Evolutionary conservation across 1,140 invertebrate genomes (phyloP).

Genomic region (Argopecten irradians): DNA sequence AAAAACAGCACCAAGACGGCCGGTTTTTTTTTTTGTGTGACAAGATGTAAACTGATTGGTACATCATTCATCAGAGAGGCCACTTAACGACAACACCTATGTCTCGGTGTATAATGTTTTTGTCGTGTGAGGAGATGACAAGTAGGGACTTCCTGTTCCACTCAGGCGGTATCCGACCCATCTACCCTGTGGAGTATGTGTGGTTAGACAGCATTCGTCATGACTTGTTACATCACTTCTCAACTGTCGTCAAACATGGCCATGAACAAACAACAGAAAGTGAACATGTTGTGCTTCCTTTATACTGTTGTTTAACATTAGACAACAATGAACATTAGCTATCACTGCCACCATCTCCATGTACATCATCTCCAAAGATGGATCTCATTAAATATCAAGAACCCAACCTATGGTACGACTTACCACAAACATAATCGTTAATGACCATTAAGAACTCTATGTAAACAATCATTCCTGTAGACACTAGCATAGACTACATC

Average conservation of each 20-base stretch:
- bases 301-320: too few relatives aligned
- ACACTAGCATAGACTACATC: too few relatives aligned
- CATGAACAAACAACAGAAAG: not conserved
- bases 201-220: not conserved
- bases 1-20: not conserved
- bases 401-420: too few relatives aligned
- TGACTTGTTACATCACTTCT: not conserved
- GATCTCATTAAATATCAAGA: too few relatives aligned
- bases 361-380: too few relatives aligned
- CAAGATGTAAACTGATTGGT: conserved; percentile 7
- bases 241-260: not conserved
- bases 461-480: too few relatives aligned
- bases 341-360: too few relatives aligned
- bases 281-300: too few relatives aligned
- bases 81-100: conserved; percentile 9
- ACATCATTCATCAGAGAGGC: not conserved
- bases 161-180: not conserved
- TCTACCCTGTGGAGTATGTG: not conserved
- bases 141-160: not conserved
- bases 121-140: not conserved
- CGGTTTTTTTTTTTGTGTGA: not conserved
- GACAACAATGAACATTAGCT: too few relatives aligned
- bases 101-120: not conserved
- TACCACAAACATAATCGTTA: too few relatives aligned
- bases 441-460: too few relatives aligned